phyloP scores from a whole-genome alignment of 2,113 vertebrate genomes.

The Pelusios castaneus region DNA sequence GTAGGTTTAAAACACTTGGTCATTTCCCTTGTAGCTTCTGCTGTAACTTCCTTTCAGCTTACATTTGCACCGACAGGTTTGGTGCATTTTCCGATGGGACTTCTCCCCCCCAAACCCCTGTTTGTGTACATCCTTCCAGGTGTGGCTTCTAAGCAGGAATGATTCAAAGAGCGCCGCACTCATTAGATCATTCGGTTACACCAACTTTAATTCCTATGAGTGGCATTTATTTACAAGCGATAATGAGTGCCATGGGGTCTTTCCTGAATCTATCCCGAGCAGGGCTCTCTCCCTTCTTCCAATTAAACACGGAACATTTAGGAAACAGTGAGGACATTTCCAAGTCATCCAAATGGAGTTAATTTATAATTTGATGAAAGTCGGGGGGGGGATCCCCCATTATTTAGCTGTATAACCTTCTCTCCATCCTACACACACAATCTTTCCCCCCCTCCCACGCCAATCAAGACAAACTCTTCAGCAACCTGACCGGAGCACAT shows the following conservation, averaged over 20 bases:
- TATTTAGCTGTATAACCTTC: neutral
- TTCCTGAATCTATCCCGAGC: neutral
- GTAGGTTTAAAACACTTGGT: neutral
- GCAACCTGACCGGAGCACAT: neutral
- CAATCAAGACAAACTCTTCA: no score
- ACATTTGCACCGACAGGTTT: neutral
- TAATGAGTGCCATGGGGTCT: neutral
- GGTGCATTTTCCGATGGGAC: neutral
- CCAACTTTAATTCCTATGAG: no score
- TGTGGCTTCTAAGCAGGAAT: no score
- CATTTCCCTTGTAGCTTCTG: neutral
- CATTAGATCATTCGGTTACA: neutral
- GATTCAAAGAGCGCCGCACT: neutral
- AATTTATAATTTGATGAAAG: neutral
- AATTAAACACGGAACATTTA: neutral
- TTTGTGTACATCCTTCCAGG: neutral
- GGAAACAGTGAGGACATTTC: neutral
- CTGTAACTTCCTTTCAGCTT: neutral
- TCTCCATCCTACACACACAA: neutral
- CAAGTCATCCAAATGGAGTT: neutral
- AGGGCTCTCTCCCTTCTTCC: neutral
- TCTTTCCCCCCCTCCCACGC: neutral
- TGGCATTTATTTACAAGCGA: no score
- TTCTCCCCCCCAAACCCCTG: no score
- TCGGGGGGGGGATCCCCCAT: neutral